Conservation (phyloP, 1,140 invertebrate species). For the Hirudo medicinalis region DNA sequence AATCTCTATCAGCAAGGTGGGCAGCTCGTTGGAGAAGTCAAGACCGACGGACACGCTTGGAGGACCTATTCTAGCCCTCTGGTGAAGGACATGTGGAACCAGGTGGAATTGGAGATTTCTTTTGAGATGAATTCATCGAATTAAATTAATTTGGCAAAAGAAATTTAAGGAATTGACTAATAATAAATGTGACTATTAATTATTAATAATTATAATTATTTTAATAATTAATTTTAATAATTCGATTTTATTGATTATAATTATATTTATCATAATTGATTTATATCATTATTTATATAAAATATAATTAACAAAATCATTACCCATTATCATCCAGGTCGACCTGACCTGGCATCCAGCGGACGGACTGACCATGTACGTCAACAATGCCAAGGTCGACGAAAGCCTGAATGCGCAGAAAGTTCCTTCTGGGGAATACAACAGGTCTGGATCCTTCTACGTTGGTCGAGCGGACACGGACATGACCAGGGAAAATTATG, state of each 20-base stretch:
- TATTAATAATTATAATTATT: too few species aligned
- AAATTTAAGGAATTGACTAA: too few species aligned
- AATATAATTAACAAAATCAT: too few species aligned
- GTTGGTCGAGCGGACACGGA: conserved; percentile 29
- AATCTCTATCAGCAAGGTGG: conserved; percentile 35
- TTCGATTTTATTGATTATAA: too few species aligned
- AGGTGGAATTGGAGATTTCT: neutral
- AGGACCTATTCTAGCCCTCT: conserved; percentile 28
- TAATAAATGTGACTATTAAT: too few species aligned
- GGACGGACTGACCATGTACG: conserved; percentile 31
- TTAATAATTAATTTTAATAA: too few species aligned
- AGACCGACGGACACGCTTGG: conserved; percentile 32
- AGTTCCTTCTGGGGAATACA: conserved; percentile 24
- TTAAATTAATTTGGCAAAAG: too few species aligned
- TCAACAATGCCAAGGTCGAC: conserved; percentile 29
- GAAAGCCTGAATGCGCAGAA: conserved; percentile 23
- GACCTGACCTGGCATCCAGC: conserved; percentile 32
- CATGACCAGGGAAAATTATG: conserved; percentile 27
- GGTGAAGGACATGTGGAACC: conserved; percentile 30
- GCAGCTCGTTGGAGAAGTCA: conserved; percentile 29
- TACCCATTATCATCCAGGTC: neutral
- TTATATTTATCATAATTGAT: too few species aligned
- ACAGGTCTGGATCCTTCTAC: conserved; percentile 26
- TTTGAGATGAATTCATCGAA: too few species aligned
- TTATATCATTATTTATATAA: too few species aligned